Evolutionary conservation across 92 coral and sea anemone species (phyloP), one percentile per base, ranked within the genome.

Genomic region (Pocillopora grandis): DNA sequence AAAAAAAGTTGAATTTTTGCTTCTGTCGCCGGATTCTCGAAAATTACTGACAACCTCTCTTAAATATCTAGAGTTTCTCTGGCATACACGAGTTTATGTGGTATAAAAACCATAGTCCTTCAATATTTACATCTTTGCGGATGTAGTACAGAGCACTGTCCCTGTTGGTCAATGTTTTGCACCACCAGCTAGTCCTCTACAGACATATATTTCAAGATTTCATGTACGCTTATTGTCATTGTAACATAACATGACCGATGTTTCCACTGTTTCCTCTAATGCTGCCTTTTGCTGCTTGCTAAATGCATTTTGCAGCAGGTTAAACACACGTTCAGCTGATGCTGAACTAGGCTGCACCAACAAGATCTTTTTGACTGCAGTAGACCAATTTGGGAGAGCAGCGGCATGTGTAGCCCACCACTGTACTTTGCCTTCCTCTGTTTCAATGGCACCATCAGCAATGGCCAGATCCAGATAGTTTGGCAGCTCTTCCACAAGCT

Each of bases 341-440:
- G 89, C 92, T 76, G 87, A 89, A 75, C 92, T 86, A 71, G 93
- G 93, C 87, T 90, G 90, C 82, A 90, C 93, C 14, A 90, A 84
- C 27, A 90, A 84, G 42, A 90, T 56, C 81, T 90, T 86, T 84
- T 75, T 59, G 61, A 80, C 87, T 59, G 71, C 92, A 58, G 87
- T 82, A 58, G 93, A 80, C 90, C 93, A 90, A 19, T 70, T 58
- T 16, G 84, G 87, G 6, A 88, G 84, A 48, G 79, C 80, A 21
- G 13, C 55, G n/a, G 68, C 77, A 64, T 56, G 66, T 18, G 77
- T 20, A 59, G 77, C 77, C 90, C 87, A 81, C 90, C 90, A 74
- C 76, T 64, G 83, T 76, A 61, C 55, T 62, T 76, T 70, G 72
- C 75, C 87, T 20, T 62, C 58, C 27, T 37, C 58, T 14, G 62